Evolutionary conservation across 2,888 invertebrate genomes (phyloP), one percentile per base, ranked within the genome.

Genomic region (Mythimna lalbum): DNA sequence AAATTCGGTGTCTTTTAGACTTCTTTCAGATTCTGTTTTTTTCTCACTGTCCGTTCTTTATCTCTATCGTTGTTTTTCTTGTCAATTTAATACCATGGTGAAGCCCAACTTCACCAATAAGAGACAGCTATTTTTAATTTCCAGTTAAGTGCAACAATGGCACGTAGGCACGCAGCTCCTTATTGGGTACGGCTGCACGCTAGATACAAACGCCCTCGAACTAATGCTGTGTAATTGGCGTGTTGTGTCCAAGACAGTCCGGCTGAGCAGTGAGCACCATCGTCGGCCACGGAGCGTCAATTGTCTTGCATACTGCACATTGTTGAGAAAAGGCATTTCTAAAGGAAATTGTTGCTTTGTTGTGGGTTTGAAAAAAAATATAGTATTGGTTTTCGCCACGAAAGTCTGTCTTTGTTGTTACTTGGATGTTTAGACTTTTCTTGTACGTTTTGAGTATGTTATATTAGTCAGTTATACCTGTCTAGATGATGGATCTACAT

Each of bases 191-290:
- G 57, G 72, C 61, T 60, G 81, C 68, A 65, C 72, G 69, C 69
- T 75, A 77, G 82, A 80, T 83, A 84, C 86, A 79, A 78, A 82
- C 86, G 81, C 81, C 81, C 80, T 82, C 77, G 70, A 79, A 23
- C 81, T 83, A 87, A 87, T 87, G 80, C 82, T 75, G 81, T 85
- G 86, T 84, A 88, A 88, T 88, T 87, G 87, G 83, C 87, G 81
- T 82, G 81, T 71, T 76, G 78, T 59, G 76, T 69, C 72, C 71
- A 77, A 83, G 86, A 76, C 79, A 76, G 72, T 74, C 69, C 63
- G 69, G 43, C 68, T 55, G 82, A 78, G 86, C 76, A 49, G 66
- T 53, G 82, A 78, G 86, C 76, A 70, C 81, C 73, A 83, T 81
- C 81, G 74, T 61, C 71, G 43, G 43, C 43, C 69, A 78, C 61